These are phyloP conservation scores for Zaprionus inermis DNA, from an alignment of 1,140 invertebrate species.

Conservation along the genomic window DNA sequence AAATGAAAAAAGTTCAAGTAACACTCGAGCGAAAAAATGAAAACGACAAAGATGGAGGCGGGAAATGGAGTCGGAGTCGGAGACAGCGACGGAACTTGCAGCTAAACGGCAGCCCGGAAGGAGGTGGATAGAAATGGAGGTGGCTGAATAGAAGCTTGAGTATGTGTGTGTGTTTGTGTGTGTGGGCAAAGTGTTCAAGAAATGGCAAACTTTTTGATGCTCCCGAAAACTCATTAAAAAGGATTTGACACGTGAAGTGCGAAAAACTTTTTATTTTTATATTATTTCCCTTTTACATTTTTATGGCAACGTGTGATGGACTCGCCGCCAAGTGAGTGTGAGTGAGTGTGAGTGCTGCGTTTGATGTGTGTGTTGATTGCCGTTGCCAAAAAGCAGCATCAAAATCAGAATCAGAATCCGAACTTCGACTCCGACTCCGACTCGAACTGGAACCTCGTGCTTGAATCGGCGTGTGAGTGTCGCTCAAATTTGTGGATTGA, in stretches of 20 bases:
- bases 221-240: constrained; percentile 83
- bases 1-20: constrained; percentile 52
- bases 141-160: constrained; percentile 16
- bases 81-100: constrained; percentile 3
- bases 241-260: constrained; percentile 84
- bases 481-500: constrained; percentile 77
- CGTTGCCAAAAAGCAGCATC: constrained; percentile 66
- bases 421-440: background rate
- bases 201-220: constrained; percentile 83
- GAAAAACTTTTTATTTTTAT: constrained; percentile 82
- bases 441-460: background rate
- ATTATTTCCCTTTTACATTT: constrained; percentile 83
- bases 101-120: constrained; percentile 3
- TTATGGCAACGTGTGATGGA: constrained; percentile 78
- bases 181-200: constrained; percentile 66
- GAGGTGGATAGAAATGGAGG: constrained; percentile 5
- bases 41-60: constrained; percentile 23
- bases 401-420: constrained; percentile 46
- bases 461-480: constrained; percentile 50
- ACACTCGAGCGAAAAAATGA: constrained; percentile 22
- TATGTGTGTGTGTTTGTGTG: constrained; percentile 1
- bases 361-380: constrained; percentile 76
- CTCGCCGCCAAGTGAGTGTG: constrained; percentile 16
- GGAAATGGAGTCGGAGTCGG: constrained; percentile 9
- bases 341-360: constrained; percentile 43